Evolutionary conservation across 2,888 invertebrate species (phyloP).

Genomic region (Lithophane ornitopus): DNA sequence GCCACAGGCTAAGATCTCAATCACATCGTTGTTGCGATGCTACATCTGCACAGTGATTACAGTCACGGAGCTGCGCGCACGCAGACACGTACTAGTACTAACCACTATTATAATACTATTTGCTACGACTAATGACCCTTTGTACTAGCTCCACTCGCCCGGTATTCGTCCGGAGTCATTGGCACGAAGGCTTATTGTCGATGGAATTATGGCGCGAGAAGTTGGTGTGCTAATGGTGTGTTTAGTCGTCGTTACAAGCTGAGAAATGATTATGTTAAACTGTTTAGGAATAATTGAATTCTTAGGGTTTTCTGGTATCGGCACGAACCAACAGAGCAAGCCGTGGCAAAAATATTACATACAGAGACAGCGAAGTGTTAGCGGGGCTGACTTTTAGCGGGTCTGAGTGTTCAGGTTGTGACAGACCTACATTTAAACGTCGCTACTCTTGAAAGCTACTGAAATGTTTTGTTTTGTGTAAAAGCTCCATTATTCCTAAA

Average conservation of each 20-base stretch:
- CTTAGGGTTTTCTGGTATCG: background rate
- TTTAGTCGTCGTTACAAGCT: background rate
- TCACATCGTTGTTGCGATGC: background rate
- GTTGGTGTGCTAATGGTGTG: background rate
- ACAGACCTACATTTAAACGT: background rate
- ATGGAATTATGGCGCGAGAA: background rate
- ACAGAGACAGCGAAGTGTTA: background rate
- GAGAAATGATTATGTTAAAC: background rate
- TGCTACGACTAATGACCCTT: slow-evolving; percentile 49
- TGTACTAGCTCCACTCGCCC: slow-evolving; percentile 22
- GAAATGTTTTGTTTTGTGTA: background rate
- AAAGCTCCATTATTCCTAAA: background rate
- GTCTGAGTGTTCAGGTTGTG: background rate
- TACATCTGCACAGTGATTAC: slow-evolving; percentile 17
- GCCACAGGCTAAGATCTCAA: slow-evolving; percentile 4
- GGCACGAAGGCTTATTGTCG: slow-evolving; percentile 12
- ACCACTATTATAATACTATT: background rate
- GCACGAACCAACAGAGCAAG: background rate
- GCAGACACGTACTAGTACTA: slow-evolving; percentile 31
- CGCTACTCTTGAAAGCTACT: background rate
- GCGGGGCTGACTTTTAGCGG: background rate
- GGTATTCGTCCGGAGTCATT: slow-evolving; percentile 35
- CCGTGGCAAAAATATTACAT: background rate
- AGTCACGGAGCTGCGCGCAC: slow-evolving; percentile 29
- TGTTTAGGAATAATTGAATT: background rate